Percentiles rank a stretch among this genome's conserved stretches.
These are phyloP conservation scores for Lathronympha strigana DNA, from an alignment of 2,888 invertebrate genomes.

Conservation along the genomic window DNA sequence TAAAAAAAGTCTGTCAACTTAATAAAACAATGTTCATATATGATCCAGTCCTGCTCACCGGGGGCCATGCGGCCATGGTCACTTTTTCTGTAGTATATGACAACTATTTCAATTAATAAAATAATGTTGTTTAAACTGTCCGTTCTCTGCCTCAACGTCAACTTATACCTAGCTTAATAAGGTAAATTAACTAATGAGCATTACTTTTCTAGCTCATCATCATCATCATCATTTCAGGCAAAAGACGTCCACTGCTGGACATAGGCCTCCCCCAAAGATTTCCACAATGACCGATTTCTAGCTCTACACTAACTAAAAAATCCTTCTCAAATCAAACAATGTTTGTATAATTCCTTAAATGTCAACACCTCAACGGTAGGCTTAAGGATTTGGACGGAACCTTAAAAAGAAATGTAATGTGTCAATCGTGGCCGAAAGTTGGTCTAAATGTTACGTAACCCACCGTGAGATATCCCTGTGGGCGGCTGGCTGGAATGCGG, in stretches of 20 bases:
- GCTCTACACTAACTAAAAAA: background rate
- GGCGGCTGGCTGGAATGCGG: constrained; percentile 80
- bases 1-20: constrained; percentile 31
- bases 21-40: background rate
- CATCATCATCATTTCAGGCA: too few species aligned
- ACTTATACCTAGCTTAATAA: background rate
- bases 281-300: too few species aligned
- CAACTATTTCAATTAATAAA: too few species aligned
- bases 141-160: constrained; percentile 9
- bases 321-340: background rate
- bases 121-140: background rate
- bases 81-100: too few species aligned
- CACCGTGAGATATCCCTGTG: constrained; percentile 81
- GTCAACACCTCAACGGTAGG: constrained; percentile 17
- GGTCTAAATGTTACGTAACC: constrained; percentile 73
- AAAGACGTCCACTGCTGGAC: too few species aligned
- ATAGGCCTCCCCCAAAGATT: too few species aligned
- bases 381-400: constrained; percentile 19
- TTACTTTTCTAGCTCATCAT: too few species aligned
- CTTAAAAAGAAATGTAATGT: constrained; percentile 46
- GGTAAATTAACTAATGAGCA: background rate
- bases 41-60: too few species aligned
- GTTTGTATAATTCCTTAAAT: background rate
- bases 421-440: constrained; percentile 74
- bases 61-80: too few species aligned